A percentile compares a stretch with the other conserved stretches of the same genome.
phyloP scores from a whole-genome alignment of 2,113 vertebrate species.

The Antechinus stuartii region DNA sequence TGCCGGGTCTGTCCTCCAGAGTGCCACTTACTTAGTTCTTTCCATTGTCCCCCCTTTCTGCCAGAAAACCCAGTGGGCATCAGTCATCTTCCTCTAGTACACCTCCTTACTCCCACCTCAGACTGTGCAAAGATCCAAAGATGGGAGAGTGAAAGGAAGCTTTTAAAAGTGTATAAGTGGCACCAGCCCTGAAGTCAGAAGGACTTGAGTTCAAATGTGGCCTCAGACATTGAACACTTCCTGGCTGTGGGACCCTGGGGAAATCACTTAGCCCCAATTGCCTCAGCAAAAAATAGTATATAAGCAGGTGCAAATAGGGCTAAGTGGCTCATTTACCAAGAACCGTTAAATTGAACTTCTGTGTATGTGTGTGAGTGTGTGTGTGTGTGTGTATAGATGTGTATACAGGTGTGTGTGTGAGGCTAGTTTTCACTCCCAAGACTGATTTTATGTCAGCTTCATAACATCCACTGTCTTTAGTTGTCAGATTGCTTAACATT shows the following conservation, averaged over 20 bases:
- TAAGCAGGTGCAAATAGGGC: not conserved
- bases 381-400: too few relatives aligned
- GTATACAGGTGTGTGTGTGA: too few relatives aligned
- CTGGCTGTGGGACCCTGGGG: too few relatives aligned
- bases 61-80: not conserved
- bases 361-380: too few relatives aligned
- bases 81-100: not conserved
- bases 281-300: too few relatives aligned
- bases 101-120: not conserved
- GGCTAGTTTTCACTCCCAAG: not conserved
- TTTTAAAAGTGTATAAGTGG: not conserved
- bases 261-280: too few relatives aligned
- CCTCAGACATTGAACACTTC: too few relatives aligned
- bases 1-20: not conserved
- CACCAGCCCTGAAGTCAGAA: not conserved
- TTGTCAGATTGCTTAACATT: not conserved
- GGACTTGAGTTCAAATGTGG: too few relatives aligned
- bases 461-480: not conserved
- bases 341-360: not conserved
- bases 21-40: not conserved
- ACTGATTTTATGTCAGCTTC: rapidly evolving
- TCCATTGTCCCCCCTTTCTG: not conserved
- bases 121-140: not conserved
- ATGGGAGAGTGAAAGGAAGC: not conserved
- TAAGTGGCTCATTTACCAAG: not conserved